These are phyloP conservation scores for Melospiza georgiana DNA, from an alignment of 2,113 vertebrate species.

Conservation along the genomic window DNA sequence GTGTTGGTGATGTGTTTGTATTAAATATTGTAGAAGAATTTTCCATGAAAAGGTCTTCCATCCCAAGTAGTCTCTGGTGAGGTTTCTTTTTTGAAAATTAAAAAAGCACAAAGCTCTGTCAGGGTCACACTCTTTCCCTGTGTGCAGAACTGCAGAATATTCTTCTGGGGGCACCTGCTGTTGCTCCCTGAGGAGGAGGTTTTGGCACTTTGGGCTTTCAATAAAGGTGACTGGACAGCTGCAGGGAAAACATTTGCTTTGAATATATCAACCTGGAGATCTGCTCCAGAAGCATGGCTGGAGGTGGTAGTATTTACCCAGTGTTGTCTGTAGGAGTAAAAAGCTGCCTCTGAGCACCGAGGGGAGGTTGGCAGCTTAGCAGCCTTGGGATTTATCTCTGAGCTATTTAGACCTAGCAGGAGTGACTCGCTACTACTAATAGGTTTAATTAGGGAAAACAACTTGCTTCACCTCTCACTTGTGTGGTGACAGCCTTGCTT, in stretches of 20 bases:
- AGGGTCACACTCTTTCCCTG: not conserved
- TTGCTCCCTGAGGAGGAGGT: not conserved
- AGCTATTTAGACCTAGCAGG: constrained; percentile 27
- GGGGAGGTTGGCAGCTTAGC: constrained; percentile 1
- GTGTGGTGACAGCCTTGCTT: not conserved
- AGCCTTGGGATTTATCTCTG: constrained; percentile 14
- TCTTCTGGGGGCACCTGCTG: not conserved
- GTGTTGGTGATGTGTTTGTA: not conserved
- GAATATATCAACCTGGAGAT: not conserved
- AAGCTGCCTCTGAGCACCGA: not conserved
- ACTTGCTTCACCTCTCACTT: constrained; percentile 3
- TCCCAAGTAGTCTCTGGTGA: not conserved
- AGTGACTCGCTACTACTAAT: not conserved
- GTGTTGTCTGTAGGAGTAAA: not conserved
- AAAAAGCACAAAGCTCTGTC: not conserved
- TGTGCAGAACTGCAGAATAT: not conserved
- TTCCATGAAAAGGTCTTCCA: not conserved
- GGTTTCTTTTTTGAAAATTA: not conserved
- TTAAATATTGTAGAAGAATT: not conserved
- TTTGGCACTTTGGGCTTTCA: not conserved
- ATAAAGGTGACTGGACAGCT: not conserved
- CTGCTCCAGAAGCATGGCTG: not conserved
- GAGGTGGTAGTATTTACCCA: not conserved
- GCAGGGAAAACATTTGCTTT: not conserved
- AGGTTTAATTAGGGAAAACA: constrained; percentile 27